Evolutionary conservation across 1,140 invertebrate species (phyloP).

Genomic region (Mya arenaria): DNA sequence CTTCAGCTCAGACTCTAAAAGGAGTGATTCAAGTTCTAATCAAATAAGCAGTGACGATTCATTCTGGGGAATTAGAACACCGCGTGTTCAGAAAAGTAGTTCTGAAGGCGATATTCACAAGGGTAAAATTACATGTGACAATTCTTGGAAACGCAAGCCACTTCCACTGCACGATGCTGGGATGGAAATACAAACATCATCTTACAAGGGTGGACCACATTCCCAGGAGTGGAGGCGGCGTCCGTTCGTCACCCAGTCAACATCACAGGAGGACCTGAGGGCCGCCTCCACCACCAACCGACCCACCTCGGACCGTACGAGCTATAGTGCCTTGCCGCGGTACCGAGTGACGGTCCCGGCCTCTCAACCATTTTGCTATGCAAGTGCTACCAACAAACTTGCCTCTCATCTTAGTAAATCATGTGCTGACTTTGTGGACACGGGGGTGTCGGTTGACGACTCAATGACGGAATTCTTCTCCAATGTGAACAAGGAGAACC

Average conservation of each 20-base stretch:
- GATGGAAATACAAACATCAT: neutral
- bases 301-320: neutral
- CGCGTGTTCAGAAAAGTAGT: slow-evolving; percentile 25
- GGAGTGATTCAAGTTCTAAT: neutral
- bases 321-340: slow-evolving; percentile 24
- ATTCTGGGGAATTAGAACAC: slow-evolving; percentile 45
- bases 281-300: neutral
- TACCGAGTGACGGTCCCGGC: slow-evolving; percentile 45
- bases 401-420: slow-evolving; percentile 7
- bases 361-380: slow-evolving; percentile 10
- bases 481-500: slow-evolving; percentile 46
- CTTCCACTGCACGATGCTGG: slow-evolving; percentile 29
- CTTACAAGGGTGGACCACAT: neutral
- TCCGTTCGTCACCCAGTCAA: slow-evolving; percentile 33
- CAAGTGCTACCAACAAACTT: slow-evolving; percentile 5
- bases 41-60: neutral
- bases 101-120: slow-evolving; percentile 28
- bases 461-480: slow-evolving; percentile 48
- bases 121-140: neutral
- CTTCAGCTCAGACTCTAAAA: neutral
- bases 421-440: slow-evolving; percentile 37
- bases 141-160: slow-evolving; percentile 28
- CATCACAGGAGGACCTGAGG: neutral
- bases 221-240: slow-evolving; percentile 23
- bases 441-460: slow-evolving; percentile 39